Base-by-base conservation (phyloP, 2,113 vertebrate species). In the Lepus timidus region DNA sequence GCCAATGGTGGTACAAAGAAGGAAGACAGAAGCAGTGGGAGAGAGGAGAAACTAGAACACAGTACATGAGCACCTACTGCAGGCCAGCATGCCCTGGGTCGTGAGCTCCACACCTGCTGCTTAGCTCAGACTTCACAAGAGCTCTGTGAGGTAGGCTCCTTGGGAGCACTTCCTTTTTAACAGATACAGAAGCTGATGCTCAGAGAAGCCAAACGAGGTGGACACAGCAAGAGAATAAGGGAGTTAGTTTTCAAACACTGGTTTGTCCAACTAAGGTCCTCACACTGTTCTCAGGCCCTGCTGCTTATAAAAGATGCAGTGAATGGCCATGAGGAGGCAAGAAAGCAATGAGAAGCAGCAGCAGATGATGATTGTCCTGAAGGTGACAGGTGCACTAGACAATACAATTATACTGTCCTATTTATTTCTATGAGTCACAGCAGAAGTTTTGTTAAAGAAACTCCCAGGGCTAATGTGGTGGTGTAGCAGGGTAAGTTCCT, bases 371-470 rank as follows among this genome's bases (percentile, higher is more conserved):
- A 44, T 52, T 81, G 31, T 80, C 68, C 64, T 84, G 52, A 80
- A 58, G 31, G 64, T 29, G 71, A 81, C 4, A 16, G 29, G 64
- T 39, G 55, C 27, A 81, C 80, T 55, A 71, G 91, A 94, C 86
- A 79, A 44, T 49, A 44, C 92, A 87, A 52, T 62, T 29, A 80
- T 5, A 84, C 5, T 22, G 44, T 23, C 92, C 17, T 33, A 81
- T 74, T 79, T 82, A 36, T 70, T 85, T 55, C 36, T 80, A 94
- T 92, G 85, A 96, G 87, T 92, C 10, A 87, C 7, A 80, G 23
- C 1, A 90, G 73, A 91, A 19, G 29, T 22, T 85, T 19, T 87
- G 81, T 65, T 25, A 86, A 91, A 85, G 75, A 70, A 95, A 49
- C 0, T 17, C 55, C 12, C 17, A 14, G 55, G 55, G 6, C 44